Base-by-base conservation (phyloP, 2,888 invertebrate genomes). In the Mythimna loreyi region DNA sequence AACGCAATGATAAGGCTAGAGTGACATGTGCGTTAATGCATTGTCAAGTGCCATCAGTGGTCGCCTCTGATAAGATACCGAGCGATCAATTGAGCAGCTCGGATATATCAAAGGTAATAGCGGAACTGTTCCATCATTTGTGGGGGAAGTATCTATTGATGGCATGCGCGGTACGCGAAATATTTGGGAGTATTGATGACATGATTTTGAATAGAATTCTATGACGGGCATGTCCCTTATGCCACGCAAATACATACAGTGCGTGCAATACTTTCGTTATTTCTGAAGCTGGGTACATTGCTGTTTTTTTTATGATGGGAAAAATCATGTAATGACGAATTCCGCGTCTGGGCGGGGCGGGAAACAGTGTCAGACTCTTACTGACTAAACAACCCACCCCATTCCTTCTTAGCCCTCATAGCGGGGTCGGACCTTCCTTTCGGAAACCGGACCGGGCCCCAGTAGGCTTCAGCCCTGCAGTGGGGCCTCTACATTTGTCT, bases 21-120 rank as follows among this genome's bases (percentile, higher is more conserved):
- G 21, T 65, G 64, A 57, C 60, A 49, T 40, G 11, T 77, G 9
- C 16, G 47, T 60, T 71, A 77, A 77, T 77, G 47, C 52, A 49
- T 33, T 61, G 49, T 55, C 59, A 70, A 40, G 56, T 53, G 49
- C n/a, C 56, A 40, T 45, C 33, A 2, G n/a, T 71, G 43, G 60
- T 13, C 43, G 16, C 33, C n/a, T 3, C 64, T 60, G 78, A 65
- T 75, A 72, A 30, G 50, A 50, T 33, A 13, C 55, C n/a, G 16
- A 23, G 40, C 56, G 57, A 64, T 60, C 56, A 50, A 57, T 64
- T 40, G 40, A 60, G 43, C 55, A 11, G n/a, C 52, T 53, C 23
- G 57, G 30, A 57, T 49, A 47, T 64, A 23, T 56, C 43, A 50
- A 56, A 60, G 45, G 36, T 47, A 70, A 40, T 56, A 36, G 9